phyloP scores from a whole-genome alignment of 53 echinoderm and acorn worm genomes.

The Henricia sp. region DNA sequence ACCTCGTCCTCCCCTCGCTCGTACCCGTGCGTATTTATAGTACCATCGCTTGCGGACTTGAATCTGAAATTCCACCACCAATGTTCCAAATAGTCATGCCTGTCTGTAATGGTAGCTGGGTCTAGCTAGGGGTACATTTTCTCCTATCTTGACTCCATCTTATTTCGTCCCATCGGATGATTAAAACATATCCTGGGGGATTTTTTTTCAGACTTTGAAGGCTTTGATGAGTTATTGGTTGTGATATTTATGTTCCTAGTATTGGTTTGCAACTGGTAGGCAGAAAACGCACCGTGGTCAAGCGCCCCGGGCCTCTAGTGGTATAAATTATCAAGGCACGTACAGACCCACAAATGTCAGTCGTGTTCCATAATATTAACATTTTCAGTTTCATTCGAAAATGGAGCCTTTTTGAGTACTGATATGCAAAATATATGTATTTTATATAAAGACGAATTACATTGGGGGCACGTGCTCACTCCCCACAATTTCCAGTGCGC shows the following conservation, averaged over 20 bases:
- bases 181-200: constrained; percentile 33
- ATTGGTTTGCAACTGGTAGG: no score
- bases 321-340: no score
- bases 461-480: no score
- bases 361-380: no score
- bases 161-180: not conserved
- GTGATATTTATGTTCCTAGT: constrained; percentile 4
- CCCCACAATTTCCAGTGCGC: no score
- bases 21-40: not conserved
- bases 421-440: no score
- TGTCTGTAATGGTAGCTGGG: constrained; percentile 27
- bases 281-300: not conserved
- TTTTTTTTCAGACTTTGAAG: not conserved
- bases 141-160: not conserved
- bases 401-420: no score
- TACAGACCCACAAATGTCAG: no score
- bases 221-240: constrained; percentile 10
- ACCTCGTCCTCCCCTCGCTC: constrained; percentile 32
- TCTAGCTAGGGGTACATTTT: constrained; percentile 3
- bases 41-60: constrained; percentile 45
- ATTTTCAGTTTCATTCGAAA: no score
- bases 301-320: not conserved
- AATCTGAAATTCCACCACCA: constrained; percentile 41
- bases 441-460: no score
- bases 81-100: constrained; percentile 38